A percentile compares a stretch with the other conserved stretches of the same genome.
Evolutionary conservation across 1,140 invertebrate species (phyloP).

Genomic region (Drosophila truncata): DNA sequence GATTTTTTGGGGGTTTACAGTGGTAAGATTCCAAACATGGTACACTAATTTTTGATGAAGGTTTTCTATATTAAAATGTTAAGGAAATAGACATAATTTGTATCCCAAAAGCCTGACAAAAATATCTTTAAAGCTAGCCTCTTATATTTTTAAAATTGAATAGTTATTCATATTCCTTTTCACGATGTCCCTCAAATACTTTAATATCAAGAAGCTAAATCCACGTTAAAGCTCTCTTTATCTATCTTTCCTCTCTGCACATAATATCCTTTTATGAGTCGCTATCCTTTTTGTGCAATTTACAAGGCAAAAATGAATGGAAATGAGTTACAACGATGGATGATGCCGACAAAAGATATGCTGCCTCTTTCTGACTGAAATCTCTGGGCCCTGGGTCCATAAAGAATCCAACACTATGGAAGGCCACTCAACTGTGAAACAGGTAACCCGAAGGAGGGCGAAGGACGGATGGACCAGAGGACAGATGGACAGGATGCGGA

Average conservation of each 20-base stretch:
- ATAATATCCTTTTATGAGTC: slow-evolving; percentile 48
- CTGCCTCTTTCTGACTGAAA: slow-evolving; percentile 21
- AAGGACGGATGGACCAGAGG: slow-evolving; percentile 43
- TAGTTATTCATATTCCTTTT: not conserved
- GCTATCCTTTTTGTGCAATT: slow-evolving; percentile 67
- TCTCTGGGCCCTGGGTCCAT: slow-evolving; percentile 43
- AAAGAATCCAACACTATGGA: slow-evolving; percentile 64
- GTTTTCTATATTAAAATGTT: not conserved
- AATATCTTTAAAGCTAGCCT: no score
- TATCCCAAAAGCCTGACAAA: no score
- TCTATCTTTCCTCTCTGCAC: no score
- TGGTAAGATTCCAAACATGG: no score
- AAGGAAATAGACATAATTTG: no score
- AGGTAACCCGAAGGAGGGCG: slow-evolving; percentile 63
- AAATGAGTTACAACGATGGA: slow-evolving; percentile 69
- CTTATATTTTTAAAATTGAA: no score
- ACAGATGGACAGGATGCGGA: slow-evolving; percentile 34
- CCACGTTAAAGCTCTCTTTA: not conserved
- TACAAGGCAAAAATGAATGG: slow-evolving; percentile 67
- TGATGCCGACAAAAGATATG: slow-evolving; percentile 75
- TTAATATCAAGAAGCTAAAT: not conserved
- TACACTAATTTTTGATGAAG: not conserved
- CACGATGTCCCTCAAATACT: not conserved
- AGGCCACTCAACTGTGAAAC: slow-evolving; percentile 80
- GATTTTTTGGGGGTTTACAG: slow-evolving; percentile 7